Evolutionary conservation across 1,140 invertebrate species (phyloP).

Genomic region (Aphelinus atriplicis): DNA sequence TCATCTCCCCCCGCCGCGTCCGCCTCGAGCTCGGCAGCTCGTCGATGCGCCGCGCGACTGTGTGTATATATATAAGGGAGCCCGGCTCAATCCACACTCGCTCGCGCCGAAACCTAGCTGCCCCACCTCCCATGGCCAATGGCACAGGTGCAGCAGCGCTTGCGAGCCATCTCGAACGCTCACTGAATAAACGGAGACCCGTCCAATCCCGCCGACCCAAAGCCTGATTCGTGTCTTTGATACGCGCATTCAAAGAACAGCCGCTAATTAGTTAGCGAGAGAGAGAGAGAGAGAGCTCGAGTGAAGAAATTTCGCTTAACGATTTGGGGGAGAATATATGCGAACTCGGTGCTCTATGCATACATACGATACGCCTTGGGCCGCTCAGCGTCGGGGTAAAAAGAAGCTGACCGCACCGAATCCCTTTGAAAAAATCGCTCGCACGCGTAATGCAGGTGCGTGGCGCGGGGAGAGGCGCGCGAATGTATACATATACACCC

Average conservation of each 20-base stretch:
- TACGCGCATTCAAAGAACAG: neutral
- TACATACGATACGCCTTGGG: too few species aligned
- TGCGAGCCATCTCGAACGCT: too few species aligned
- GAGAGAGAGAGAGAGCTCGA: neutral
- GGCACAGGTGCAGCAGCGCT: too few species aligned
- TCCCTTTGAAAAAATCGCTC: slow-evolving; percentile 12
- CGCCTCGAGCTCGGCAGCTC: neutral
- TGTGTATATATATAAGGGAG: too few species aligned
- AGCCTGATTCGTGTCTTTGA: too few species aligned
- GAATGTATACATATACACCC: too few species aligned
- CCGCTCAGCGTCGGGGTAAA: neutral
- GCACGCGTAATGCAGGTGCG: neutral
- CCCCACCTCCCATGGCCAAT: neutral
- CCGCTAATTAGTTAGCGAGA: neutral
- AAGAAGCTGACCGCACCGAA: neutral
- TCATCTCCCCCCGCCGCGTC: neutral
- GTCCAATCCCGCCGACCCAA: too few species aligned
- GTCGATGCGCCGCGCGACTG: neutral
- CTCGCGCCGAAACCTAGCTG: neutral
- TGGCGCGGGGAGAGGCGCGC: neutral
- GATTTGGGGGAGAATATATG: neutral
- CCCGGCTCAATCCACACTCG: neutral
- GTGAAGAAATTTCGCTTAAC: neutral
- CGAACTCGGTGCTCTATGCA: too few species aligned
- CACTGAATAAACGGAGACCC: too few species aligned